Conservation (phyloP, 2,113 vertebrate species). For the Jaculus jaculus region DNA sequence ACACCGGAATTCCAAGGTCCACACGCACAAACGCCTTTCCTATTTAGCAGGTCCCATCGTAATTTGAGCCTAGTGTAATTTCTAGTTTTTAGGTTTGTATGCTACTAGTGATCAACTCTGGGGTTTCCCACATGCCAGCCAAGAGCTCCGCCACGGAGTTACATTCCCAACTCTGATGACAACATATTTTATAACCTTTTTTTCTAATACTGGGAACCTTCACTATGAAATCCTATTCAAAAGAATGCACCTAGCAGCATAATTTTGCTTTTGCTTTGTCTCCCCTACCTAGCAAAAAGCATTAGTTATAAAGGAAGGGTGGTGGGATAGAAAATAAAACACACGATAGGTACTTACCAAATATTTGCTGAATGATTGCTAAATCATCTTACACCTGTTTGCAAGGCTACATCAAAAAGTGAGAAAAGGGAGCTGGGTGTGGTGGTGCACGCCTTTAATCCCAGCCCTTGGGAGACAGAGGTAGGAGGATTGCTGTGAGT, state of each 20-base stretch:
- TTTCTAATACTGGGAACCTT: not conserved
- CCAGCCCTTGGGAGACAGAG: too few relatives aligned
- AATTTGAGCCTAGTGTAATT: not conserved
- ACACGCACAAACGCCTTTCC: not conserved
- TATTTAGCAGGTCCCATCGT: not conserved
- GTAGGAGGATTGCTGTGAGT: too few relatives aligned
- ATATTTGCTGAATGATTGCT: not conserved
- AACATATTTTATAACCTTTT: not conserved
- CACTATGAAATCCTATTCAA: not conserved
- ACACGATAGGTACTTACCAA: not conserved
- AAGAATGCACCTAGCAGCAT: not conserved
- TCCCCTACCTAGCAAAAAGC: not conserved
- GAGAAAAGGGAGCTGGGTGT: too few relatives aligned
- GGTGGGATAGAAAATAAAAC: not conserved
- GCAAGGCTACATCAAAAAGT: not conserved
- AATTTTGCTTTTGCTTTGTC: not conserved
- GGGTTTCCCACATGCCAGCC: not conserved
- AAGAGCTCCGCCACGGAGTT: not conserved
- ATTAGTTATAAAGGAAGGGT: not conserved
- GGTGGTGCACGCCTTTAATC: too few relatives aligned
- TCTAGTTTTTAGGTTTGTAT: not conserved
- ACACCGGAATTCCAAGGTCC: not conserved
- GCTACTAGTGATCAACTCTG: not conserved
- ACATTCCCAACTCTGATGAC: not conserved
- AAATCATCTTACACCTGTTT: not conserved